Evolutionary conservation across 2,888 invertebrate genomes (phyloP).

Genomic region (Drosophila demipolita): DNA sequence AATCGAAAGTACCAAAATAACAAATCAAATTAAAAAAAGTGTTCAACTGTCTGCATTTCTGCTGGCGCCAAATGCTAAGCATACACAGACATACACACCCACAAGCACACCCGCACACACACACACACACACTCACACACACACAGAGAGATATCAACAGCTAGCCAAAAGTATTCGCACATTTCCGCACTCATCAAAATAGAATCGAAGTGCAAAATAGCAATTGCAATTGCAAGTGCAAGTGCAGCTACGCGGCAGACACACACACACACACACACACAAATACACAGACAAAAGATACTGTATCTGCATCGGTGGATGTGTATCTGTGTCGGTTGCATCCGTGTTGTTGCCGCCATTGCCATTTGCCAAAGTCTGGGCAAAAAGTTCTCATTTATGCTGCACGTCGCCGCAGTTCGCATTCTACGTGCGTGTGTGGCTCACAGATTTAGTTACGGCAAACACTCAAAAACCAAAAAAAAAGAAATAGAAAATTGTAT

Average conservation of each 20-base stretch:
- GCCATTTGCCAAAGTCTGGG: constrained; percentile 54
- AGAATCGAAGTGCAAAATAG: constrained; percentile 54
- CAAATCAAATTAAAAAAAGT: constrained; percentile 12
- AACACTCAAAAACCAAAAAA: constrained; percentile 4
- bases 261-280: constrained; percentile 3
- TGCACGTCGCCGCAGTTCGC: constrained; percentile 65
- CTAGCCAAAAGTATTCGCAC: constrained; percentile 66
- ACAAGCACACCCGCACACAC: constrained; percentile 17
- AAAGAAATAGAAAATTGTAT: neutral
- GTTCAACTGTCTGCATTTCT: constrained; percentile 51
- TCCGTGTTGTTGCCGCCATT: constrained; percentile 72
- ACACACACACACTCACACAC: constrained; percentile 21
- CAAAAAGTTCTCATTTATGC: constrained; percentile 70
- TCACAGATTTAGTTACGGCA: constrained; percentile 63
- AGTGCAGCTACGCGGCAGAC: constrained; percentile 38
- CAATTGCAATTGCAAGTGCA: constrained; percentile 65
- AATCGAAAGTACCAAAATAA: constrained; percentile 65
- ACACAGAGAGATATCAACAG: constrained; percentile 17
- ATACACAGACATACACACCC: constrained; percentile 5
- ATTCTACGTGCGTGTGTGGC: constrained; percentile 74
- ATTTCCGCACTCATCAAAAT: constrained; percentile 76
- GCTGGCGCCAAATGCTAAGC: constrained; percentile 59
- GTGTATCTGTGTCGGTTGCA: constrained; percentile 51
- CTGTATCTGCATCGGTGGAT: constrained; percentile 27
- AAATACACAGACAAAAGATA: constrained; percentile 7